Base-by-base conservation (phyloP, 2,797 vertebrate genomes). In the Malacoctenus gilli region DNA sequence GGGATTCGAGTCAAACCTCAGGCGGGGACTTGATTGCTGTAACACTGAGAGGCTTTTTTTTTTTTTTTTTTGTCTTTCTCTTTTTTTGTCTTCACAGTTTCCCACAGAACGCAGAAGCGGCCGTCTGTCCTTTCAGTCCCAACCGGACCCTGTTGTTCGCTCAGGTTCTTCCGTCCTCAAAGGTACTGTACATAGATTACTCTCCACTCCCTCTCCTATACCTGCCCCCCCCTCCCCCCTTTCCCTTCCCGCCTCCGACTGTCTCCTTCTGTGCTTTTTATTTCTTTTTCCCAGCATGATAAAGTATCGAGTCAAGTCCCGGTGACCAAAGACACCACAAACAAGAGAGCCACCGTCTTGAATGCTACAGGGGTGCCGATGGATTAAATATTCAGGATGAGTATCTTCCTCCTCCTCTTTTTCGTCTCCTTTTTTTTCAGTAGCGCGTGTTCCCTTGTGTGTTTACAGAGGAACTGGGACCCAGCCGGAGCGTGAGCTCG, bases 31-130 rank as follows among this genome's bases (percentile, higher is more conserved):
- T 84, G 87, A 92, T 93, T 93, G 92, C 92, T 93, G 90, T 94
- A 97, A 98, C 94, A 96, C 95, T 96, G 94, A 92, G 90, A 94
- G 92, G 91, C 92, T 87, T 92, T 96, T n/a, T n/a, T n/a, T n/a
- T n/a, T n/a, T n/a, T n/a, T n/a, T n/a, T n/a, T n/a, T n/a, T n/a
- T n/a, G n/a, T n/a, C n/a, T n/a, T n/a, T n/a, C n/a, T n/a, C n/a
- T n/a, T n/a, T n/a, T n/a, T n/a, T n/a, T n/a, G n/a, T n/a, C n/a
- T n/a, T 95, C 90, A 96, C 95, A 98, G 96, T 91, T 95, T 95
- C 92, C 91, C 85, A 92, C 88, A 91, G 84, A 85, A 89, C 87
- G 83, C 92, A 90, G 92, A n/a, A 28, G 92, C 90, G 84, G 91
- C 76, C 19, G 32, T 68, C 61, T 67, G 78, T 75, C 85, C 88